Conservation (phyloP, 2,888 invertebrate genomes). For the Argyra leucocephala region DNA sequence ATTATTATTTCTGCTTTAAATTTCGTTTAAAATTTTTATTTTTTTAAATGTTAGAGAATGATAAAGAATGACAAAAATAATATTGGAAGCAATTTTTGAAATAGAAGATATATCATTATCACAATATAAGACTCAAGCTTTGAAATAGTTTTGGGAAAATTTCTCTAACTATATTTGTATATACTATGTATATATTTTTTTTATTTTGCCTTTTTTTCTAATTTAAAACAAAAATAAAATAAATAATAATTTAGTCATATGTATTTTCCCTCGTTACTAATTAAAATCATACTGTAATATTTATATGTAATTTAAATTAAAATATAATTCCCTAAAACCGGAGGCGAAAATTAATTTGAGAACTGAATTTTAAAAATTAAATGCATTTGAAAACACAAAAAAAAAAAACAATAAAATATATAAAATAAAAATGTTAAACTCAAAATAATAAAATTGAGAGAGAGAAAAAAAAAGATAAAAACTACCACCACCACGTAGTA, state of each 20-base stretch:
- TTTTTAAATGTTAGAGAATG: too few species aligned
- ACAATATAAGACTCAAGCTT: too few species aligned
- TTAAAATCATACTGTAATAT: conserved; percentile 6
- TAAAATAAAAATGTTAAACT: background rate
- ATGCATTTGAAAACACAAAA: background rate
- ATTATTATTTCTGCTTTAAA: too few species aligned
- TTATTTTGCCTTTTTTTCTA: background rate
- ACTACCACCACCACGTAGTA: background rate
- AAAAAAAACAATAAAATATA: background rate
- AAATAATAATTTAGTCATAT: background rate
- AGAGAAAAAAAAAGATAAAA: background rate
- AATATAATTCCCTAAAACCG: conserved; percentile 6
- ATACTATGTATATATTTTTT: background rate
- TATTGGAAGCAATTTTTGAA: too few species aligned
- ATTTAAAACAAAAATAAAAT: background rate
- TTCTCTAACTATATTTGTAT: background rate
- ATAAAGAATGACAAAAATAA: too few species aligned
- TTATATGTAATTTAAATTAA: conserved; percentile 6
- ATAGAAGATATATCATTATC: too few species aligned
- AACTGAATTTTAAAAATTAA: conserved; percentile 6
- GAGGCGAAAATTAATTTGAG: conserved; percentile 3
- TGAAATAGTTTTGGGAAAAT: too few species aligned
- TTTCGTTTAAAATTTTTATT: too few species aligned
- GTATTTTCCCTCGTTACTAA: conserved; percentile 4
- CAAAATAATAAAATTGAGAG: background rate